Conservation (phyloP, 1,140 invertebrate genomes). For the Pseudachorutes palmiensis region DNA sequence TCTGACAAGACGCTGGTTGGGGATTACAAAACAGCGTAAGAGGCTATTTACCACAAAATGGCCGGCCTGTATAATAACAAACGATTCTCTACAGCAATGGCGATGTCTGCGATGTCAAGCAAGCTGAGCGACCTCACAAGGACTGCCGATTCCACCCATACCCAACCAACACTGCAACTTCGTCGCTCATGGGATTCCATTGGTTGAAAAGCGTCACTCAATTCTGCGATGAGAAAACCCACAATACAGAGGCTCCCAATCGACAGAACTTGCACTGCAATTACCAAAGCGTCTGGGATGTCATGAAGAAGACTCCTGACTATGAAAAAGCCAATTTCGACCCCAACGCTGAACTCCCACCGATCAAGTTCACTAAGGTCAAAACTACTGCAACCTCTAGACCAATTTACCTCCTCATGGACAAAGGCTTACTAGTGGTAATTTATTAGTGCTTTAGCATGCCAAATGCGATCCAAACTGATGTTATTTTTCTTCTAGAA, state of each 20-base stretch:
- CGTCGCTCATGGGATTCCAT: conserved; percentile 29
- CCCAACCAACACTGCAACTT: not conserved
- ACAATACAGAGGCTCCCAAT: conserved; percentile 43
- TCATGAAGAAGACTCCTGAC: conserved; percentile 43
- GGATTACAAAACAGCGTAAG: conserved; percentile 21
- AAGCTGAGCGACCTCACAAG: not conserved
- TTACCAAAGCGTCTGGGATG: conserved; percentile 42
- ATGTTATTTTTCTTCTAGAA: not conserved
- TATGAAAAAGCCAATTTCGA: conserved; percentile 28
- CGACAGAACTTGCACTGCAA: conserved; percentile 45
- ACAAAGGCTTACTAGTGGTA: conserved; percentile 2
- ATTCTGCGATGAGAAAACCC: conserved; percentile 43
- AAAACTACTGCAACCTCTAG: not conserved
- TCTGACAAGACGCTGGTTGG: conserved; percentile 12
- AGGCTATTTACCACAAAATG: not conserved
- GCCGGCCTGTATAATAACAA: not conserved
- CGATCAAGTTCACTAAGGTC: not conserved
- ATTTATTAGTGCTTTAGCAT: not conserved
- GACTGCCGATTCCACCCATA: conserved; percentile 5
- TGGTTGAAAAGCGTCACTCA: conserved; percentile 30
- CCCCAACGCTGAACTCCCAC: not conserved
- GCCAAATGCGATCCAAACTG: not conserved
- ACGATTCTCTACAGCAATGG: not conserved
- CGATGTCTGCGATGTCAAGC: not conserved
- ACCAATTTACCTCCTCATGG: conserved; percentile 7